Conservation (phyloP, 1,140 invertebrate species). For the roundworm (Caenorhabditis elegans) region WBcel235 BX284606.5:13525001-13525500, state of each 20-base stretch:
- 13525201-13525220: neutral
- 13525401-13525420: neutral
- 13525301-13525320: neutral
- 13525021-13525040: slow-evolving; percentile 99
- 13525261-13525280: neutral
- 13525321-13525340: too few relatives aligned
- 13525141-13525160: too few relatives aligned
- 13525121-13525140: too few relatives aligned
- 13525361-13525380: too few relatives aligned
- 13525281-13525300: neutral
- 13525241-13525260: neutral
- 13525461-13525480: too few relatives aligned
- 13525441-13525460: too few relatives aligned
- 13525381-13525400: too few relatives aligned
- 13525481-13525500: slow-evolving; percentile 81
- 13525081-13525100: slow-evolving; percentile 69
- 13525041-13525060: slow-evolving; percentile 91
- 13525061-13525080: slow-evolving; percentile 99
- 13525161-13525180: too few relatives aligned
- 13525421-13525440: neutral
- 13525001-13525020: slow-evolving; percentile 97
- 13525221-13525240: neutral
- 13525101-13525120: neutral
- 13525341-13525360: too few relatives aligned
- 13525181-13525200: too few relatives aligned